A percentile compares a stretch with the other conserved stretches of the same genome.
phyloP scores from a whole-genome alignment of 2,797 vertebrate species.

The Selene dorsalis region DNA sequence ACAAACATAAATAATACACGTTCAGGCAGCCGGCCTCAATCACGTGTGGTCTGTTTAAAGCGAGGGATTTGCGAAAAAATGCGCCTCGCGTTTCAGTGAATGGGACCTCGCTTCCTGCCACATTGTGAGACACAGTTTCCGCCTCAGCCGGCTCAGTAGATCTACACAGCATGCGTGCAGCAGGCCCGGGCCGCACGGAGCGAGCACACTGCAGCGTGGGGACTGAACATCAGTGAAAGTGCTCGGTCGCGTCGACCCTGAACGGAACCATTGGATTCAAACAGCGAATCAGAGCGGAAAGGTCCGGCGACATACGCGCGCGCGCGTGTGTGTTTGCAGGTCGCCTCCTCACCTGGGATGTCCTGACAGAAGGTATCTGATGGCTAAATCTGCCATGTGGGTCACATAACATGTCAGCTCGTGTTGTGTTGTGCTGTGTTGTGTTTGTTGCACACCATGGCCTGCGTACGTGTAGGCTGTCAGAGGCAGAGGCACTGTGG shows the following conservation, averaged over 20 bases:
- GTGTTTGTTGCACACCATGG: too few relatives aligned
- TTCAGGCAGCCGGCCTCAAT: neutral
- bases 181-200: neutral
- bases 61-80: constrained; percentile 48
- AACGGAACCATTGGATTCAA: constrained; percentile 40
- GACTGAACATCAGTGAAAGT: constrained; percentile 31
- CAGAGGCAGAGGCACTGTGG: too few relatives aligned
- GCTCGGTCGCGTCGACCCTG: neutral
- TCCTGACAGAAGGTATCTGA: constrained; percentile 38
- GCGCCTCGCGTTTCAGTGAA: neutral
- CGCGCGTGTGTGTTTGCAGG: neutral
- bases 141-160: constrained; percentile 2
- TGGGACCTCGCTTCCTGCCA: constrained; percentile 67
- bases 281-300: neutral
- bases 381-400: neutral
- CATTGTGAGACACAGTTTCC: constrained; percentile 57
- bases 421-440: too few relatives aligned
- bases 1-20: constrained; percentile 54
- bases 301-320: neutral
- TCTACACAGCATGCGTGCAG: neutral
- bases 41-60: constrained; percentile 32
- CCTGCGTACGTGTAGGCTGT: too few relatives aligned
- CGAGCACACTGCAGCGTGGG: rapidly evolving
- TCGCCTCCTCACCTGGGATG: neutral
- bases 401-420: too few relatives aligned